A percentile compares a stretch with the other conserved stretches of the same genome.
phyloP scores from a whole-genome alignment of 1,140 invertebrate genomes.

The Mya arenaria region DNA sequence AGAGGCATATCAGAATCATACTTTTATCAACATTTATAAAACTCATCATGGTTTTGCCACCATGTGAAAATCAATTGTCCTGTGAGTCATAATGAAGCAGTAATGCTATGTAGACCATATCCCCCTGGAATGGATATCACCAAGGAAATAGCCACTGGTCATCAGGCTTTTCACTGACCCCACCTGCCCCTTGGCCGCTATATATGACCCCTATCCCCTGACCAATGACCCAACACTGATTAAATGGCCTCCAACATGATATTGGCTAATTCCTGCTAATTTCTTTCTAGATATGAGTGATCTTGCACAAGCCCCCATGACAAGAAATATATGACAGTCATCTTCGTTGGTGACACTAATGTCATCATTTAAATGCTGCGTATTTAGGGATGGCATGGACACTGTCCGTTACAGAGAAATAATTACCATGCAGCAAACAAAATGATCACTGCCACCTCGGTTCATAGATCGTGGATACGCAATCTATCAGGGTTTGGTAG shows the following conservation, averaged over 20 bases:
- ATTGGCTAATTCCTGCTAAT: background rate
- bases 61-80: too few species aligned
- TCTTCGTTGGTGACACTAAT: constrained; percentile 6
- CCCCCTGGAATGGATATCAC: background rate
- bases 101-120: background rate
- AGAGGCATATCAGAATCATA: too few species aligned
- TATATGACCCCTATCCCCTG: background rate
- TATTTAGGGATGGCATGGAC: background rate
- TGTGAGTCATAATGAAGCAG: background rate
- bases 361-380: constrained; percentile 44
- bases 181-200: background rate
- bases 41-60: too few species aligned
- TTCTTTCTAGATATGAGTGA: too few species aligned
- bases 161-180: background rate
- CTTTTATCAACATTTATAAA: too few species aligned
- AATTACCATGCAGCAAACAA: background rate
- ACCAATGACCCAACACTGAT: constrained; percentile 41
- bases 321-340: background rate
- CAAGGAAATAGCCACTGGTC: background rate
- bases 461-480: too few species aligned
- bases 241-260: constrained; percentile 39
- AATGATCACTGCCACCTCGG: background rate
- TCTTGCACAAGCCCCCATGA: too few species aligned
- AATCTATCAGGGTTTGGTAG: too few species aligned
- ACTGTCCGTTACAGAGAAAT: background rate